A percentile compares a stretch with the other conserved stretches of the same genome.
phyloP scores from a whole-genome alignment of 2,888 invertebrate genomes.

The Epistrophella euchroma region DNA sequence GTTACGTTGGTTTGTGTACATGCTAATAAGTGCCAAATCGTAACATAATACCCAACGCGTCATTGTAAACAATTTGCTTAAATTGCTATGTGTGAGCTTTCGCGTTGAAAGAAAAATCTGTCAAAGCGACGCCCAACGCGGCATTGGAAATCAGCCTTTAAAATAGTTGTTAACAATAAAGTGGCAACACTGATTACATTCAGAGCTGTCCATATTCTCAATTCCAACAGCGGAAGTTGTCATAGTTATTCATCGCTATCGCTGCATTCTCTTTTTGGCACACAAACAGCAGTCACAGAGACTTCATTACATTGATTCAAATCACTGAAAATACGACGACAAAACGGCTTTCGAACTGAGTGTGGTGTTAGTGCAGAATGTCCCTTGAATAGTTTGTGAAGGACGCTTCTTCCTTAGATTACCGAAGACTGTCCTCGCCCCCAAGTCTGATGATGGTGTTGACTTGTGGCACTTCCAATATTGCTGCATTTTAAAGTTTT shows the following conservation, averaged over 20 bases:
- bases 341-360: conserved; percentile 5
- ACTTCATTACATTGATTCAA: conserved; percentile 25
- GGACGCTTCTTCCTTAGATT: conserved; percentile 33
- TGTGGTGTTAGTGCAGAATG: conserved; percentile 13
- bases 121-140: too few species aligned
- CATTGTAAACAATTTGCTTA: too few species aligned
- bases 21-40: too few species aligned
- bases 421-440: not conserved
- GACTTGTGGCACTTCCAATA: conserved; percentile 59
- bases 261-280: conserved; percentile 53
- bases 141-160: too few species aligned
- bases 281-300: conserved; percentile 55
- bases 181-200: conserved; percentile 1
- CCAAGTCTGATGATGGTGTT: not conserved
- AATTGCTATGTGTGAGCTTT: too few species aligned
- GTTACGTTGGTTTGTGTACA: too few species aligned
- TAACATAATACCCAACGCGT: too few species aligned
- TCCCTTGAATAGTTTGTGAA: conserved; percentile 59
- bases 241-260: conserved; percentile 59
- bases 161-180: not conserved
- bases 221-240: conserved; percentile 58
- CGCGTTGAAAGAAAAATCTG: too few species aligned
- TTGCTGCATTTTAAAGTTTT: conserved; percentile 56
- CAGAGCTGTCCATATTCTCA: conserved; percentile 35
- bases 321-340: not conserved